Evolutionary conservation across 2,797 vertebrate species (phyloP).

Genomic region (Poecilia gillii): DNA sequence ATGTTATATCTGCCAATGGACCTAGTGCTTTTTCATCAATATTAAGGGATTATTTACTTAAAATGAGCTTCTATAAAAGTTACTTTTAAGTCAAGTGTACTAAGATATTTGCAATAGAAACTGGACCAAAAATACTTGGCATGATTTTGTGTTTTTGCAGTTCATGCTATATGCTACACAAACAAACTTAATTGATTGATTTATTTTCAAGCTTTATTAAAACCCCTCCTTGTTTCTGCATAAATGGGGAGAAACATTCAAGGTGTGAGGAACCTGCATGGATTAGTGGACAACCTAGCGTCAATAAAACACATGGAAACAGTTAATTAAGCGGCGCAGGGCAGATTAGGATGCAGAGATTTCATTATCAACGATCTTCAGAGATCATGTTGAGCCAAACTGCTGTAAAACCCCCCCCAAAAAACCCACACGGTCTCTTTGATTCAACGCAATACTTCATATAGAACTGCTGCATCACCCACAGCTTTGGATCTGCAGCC

Average conservation of each 20-base stretch:
- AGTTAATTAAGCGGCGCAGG: not conserved
- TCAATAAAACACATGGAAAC: not conserved
- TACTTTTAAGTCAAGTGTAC: no score
- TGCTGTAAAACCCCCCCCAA: not conserved
- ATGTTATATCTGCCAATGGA: no score
- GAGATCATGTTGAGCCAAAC: not conserved
- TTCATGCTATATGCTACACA: no score
- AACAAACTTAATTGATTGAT: not conserved
- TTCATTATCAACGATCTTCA: not conserved
- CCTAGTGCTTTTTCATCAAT: no score
- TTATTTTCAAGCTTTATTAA: not conserved
- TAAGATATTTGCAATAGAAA: no score
- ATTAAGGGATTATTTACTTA: no score
- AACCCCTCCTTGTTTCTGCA: not conserved
- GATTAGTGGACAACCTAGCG: not conserved
- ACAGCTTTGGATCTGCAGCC: not conserved
- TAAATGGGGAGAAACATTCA: not conserved
- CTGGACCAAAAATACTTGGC: no score
- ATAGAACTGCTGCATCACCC: not conserved
- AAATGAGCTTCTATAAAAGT: no score
- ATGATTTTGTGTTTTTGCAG: no score
- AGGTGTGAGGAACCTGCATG: not conserved
- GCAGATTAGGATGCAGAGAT: not conserved
- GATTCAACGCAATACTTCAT: not conserved
- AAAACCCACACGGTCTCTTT: not conserved